phyloP scores from a whole-genome alignment of 2,113 vertebrate species.

The Grammomys dolichurus region DNA sequence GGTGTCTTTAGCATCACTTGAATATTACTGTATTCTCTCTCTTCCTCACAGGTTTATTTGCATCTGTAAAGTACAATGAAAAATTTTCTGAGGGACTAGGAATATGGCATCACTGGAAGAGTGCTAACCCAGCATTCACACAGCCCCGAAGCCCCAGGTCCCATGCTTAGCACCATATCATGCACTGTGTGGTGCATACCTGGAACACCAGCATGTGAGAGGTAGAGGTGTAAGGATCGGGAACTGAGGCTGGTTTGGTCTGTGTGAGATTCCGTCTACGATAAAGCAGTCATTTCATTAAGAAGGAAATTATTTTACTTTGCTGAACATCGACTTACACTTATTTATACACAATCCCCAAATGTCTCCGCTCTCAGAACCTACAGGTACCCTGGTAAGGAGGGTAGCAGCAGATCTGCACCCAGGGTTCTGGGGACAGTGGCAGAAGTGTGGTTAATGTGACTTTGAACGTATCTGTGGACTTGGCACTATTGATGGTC shows the following conservation, averaged over 20 bases:
- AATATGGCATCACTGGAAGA: neutral
- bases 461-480: constrained; percentile 44
- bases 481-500: constrained; percentile 43
- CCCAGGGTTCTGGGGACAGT: neutral
- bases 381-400: neutral
- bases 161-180: too few relatives aligned
- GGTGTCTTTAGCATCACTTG: neutral
- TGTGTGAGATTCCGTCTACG: neutral
- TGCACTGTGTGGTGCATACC: too few relatives aligned
- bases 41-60: neutral
- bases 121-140: neutral
- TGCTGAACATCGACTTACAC: neutral
- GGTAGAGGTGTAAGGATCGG: neutral
- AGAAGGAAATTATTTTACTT: constrained; percentile 39
- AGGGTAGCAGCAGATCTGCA: neutral
- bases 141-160: neutral
- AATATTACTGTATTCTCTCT: neutral
- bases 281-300: neutral
- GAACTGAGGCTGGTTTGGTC: neutral
- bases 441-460: neutral
- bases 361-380: neutral
- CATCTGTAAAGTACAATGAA: neutral
- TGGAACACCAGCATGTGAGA: neutral
- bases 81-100: neutral
- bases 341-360: neutral